A percentile compares a stretch with the other conserved stretches of the same genome.
These are phyloP conservation scores for Crocuta crocuta DNA, from an alignment of 2,113 vertebrate species.

Conservation along the genomic window DNA sequence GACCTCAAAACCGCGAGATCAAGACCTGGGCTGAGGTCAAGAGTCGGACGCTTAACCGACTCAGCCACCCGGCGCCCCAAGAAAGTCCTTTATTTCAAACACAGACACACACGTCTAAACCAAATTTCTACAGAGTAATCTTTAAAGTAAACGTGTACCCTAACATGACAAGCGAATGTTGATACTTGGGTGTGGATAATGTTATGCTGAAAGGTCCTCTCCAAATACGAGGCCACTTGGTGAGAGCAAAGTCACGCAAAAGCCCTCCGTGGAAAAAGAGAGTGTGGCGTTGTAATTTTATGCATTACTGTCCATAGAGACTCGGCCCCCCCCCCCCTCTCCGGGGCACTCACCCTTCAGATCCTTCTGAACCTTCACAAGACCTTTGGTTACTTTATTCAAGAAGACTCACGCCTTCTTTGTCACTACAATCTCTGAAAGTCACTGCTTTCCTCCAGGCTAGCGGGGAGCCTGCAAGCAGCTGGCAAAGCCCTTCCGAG, in stretches of 20 bases:
- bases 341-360: background rate
- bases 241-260: background rate
- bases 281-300: background rate
- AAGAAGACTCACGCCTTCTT: too few species aligned
- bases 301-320: background rate
- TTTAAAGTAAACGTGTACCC: background rate
- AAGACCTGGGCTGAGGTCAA: too few species aligned
- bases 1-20: too few species aligned
- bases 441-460: too few species aligned
- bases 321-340: too few species aligned
- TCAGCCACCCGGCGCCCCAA: too few species aligned
- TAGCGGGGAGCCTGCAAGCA: too few species aligned
- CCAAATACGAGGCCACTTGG: background rate
- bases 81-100: background rate
- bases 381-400: background rate
- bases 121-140: background rate
- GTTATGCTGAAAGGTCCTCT: background rate
- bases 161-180: background rate
- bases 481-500: fast-evolving
- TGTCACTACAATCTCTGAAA: background rate
- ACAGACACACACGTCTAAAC: background rate
- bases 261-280: background rate
- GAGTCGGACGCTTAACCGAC: too few species aligned
- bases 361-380: background rate
- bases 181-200: background rate